Evolutionary conservation across 1,140 invertebrate species (phyloP), one percentile per base, ranked within the genome.

Genomic region (Polypedilum pembai): DNA sequence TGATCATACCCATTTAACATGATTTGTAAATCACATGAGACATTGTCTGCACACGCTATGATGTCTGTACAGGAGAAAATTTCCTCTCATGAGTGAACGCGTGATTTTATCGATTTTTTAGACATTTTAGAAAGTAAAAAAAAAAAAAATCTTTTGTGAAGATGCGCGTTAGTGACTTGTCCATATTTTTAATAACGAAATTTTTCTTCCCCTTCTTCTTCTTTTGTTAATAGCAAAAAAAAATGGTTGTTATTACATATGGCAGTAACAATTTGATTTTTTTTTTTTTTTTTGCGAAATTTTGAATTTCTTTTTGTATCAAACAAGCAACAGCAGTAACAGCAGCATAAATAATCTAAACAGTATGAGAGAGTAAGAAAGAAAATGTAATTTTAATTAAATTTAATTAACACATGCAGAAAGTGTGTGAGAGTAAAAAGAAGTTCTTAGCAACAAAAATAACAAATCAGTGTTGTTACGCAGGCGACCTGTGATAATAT

Each of bases 91-190:
- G 45, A 56, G 45, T 56, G 15, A 56, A 12, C 45, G 45, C 45
- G 45, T 56, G 45, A 56, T 56, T 56, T 56, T 56, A 56, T 56
- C 45, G 45, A 56, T 56, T 56, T 56, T n/a, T 56, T 56, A 56
- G 45, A 56, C 45, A 56, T 56, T 56, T 56, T 56, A n/a, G 24
- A 33, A 33, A 33, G 24, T 33, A 33, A 33, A 33, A 33, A 33
- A 56, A 56, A 12, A 12, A 56, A 56, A 56, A 56, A 15, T 56
- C 5, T 33, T 33, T 33, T 33, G 24, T 33, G 45, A 56, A 56
- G 45, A 56, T 56, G 45, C 45, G 45, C 45, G 45, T 56, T 56
- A 56, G 10, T 15, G 7, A 4, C n/a, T 56, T 33, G 24, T 33
- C 24, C 24, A 33, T 33, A 33, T 33, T 33, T 33, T 33, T 33